phyloP scores from a whole-genome alignment of 1,140 invertebrate species.

The Dendroctonus ponderosae region DNA sequence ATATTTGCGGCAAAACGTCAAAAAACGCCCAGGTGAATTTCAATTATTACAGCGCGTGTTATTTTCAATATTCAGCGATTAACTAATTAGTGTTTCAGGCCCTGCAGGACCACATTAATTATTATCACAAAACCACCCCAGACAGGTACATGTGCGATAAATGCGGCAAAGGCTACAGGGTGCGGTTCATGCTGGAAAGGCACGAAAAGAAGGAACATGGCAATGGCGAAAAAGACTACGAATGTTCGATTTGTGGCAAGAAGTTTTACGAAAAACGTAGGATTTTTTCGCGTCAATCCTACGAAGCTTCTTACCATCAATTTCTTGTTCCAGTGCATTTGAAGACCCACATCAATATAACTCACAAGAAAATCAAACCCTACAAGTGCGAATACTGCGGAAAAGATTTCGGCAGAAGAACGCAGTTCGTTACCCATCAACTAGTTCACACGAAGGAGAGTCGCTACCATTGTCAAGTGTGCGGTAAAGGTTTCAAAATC shows the following conservation, averaged over 20 bases:
- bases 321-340: slow-evolving; percentile 21
- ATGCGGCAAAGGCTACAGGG: slow-evolving; percentile 27
- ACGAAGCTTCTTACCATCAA: not conserved
- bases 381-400: slow-evolving; percentile 46
- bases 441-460: slow-evolving; percentile 39
- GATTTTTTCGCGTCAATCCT: not conserved
- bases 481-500: slow-evolving; percentile 33
- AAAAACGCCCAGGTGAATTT: slow-evolving; percentile 29
- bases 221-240: slow-evolving; percentile 24
- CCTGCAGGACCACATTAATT: slow-evolving; percentile 30
- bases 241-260: slow-evolving; percentile 30
- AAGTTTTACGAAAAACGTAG: slow-evolving; percentile 29
- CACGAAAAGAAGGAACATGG: slow-evolving; percentile 32
- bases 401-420: slow-evolving; percentile 43
- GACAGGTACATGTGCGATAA: slow-evolving; percentile 32
- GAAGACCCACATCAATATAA: slow-evolving; percentile 31
- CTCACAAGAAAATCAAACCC: slow-evolving; percentile 45
- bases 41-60: not conserved
- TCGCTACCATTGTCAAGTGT: slow-evolving; percentile 49
- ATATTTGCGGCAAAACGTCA: slow-evolving; percentile 29
- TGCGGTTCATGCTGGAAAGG: slow-evolving; percentile 18
- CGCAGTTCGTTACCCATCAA: slow-evolving; percentile 40
- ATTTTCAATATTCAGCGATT: slow-evolving; percentile 6
- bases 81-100: slow-evolving; percentile 21
- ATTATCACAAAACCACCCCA: slow-evolving; percentile 30